Evolutionary conservation across 2,113 vertebrate genomes (phyloP).

Genomic region (Verasper variegatus): DNA sequence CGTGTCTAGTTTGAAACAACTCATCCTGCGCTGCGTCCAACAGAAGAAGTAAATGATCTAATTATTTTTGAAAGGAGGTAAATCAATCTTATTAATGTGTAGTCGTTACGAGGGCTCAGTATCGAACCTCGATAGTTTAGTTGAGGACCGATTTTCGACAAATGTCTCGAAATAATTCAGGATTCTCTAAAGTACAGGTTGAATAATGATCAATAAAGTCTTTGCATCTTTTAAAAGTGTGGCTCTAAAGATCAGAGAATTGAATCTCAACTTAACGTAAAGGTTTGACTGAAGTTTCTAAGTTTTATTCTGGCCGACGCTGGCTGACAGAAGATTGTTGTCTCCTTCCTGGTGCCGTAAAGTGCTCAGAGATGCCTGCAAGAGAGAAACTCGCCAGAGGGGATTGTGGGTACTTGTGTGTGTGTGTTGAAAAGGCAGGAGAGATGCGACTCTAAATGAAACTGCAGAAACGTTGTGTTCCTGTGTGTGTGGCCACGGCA

Average conservation of each 20-base stretch:
- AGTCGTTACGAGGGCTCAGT: too few species aligned
- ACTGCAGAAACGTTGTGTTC: neutral
- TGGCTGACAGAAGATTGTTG: slow-evolving; percentile 69
- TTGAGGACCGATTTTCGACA: too few species aligned
- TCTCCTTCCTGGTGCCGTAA: slow-evolving; percentile 73
- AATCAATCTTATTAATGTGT: too few species aligned
- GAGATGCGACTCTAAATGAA: neutral
- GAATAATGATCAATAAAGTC: neutral
- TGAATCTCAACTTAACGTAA: neutral
- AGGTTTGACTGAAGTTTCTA: neutral
- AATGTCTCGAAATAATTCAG: too few species aligned
- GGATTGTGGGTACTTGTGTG: neutral
- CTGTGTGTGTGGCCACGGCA: slow-evolving; percentile 2
- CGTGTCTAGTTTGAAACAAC: slow-evolving; percentile 59
- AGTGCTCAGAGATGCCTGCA: slow-evolving; percentile 81
- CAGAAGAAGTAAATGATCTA: too few species aligned
- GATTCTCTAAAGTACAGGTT: too few species aligned
- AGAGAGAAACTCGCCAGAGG: slow-evolving; percentile 24
- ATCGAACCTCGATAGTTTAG: too few species aligned
- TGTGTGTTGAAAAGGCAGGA: neutral
- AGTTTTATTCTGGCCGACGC: slow-evolving; percentile 22
- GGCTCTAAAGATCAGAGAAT: neutral
- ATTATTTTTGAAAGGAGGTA: too few species aligned
- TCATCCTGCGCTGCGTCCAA: neutral
- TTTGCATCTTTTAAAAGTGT: slow-evolving; percentile 45